A percentile compares a stretch with the other conserved stretches of the same genome.
Conservation (phyloP, 2,888 invertebrate species). For the Acrobasis consociella region DNA sequence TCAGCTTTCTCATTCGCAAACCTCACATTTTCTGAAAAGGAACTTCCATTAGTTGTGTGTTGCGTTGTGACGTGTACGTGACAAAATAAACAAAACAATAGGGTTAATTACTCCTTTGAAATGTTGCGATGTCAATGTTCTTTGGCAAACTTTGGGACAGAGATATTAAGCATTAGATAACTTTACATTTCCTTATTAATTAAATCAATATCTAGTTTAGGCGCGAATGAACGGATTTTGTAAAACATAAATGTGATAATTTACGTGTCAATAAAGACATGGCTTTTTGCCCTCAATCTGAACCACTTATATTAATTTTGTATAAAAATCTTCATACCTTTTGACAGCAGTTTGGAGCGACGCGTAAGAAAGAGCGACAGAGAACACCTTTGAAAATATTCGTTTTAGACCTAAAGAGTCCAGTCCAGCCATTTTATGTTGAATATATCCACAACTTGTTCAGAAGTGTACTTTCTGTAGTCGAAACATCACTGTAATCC, state of each 20-base stretch:
- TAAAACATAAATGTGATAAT: background rate
- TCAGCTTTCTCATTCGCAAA: conserved; percentile 45
- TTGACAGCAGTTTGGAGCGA: background rate
- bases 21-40: conserved; percentile 59
- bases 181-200: background rate
- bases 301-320: background rate
- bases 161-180: background rate
- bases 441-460: background rate
- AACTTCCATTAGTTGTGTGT: conserved; percentile 43
- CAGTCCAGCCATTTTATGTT: background rate
- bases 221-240: conserved; percentile 19
- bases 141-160: conserved; percentile 5
- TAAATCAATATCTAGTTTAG: conserved; percentile 1
- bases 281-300: conserved; percentile 3
- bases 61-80: conserved; percentile 20
- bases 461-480: background rate
- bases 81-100: background rate
- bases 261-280: conserved; percentile 13
- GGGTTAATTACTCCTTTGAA: conserved; percentile 34
- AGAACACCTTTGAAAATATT: background rate
- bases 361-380: background rate
- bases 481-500: no score
- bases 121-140: conserved; percentile 39
- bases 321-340: background rate
- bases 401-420: no score